phyloP scores from a whole-genome alignment of 2,888 invertebrate genomes.

The Hydropsyche betteni region DNA sequence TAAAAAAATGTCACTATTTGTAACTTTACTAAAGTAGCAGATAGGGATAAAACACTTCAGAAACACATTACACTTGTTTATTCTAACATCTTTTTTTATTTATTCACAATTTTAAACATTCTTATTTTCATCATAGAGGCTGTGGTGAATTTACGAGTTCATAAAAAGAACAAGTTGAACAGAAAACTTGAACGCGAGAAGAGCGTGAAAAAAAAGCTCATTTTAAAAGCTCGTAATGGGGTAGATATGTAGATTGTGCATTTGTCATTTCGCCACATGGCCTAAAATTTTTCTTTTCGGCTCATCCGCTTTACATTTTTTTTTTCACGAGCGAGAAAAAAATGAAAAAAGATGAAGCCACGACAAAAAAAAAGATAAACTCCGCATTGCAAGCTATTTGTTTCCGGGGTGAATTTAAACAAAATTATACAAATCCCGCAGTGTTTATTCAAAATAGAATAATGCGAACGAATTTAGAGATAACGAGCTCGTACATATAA shows the following conservation, averaged over 20 bases:
- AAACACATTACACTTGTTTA: too few relatives aligned
- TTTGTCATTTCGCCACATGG: slow-evolving; percentile 32
- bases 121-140: slow-evolving; percentile 7
- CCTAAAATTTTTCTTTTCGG: slow-evolving; percentile 21
- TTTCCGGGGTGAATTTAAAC: too few relatives aligned
- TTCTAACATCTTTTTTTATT: neutral
- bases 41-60: too few relatives aligned
- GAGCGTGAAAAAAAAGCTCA: slow-evolving; percentile 7
- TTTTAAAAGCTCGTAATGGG: slow-evolving; percentile 31
- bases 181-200: slow-evolving; percentile 6
- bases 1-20: too few relatives aligned
- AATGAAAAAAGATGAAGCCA: neutral
- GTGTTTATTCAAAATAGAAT: too few relatives aligned
- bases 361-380: slow-evolving; percentile 14
- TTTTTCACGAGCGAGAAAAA: neutral
- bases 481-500: too few relatives aligned
- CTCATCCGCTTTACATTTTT: neutral
- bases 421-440: too few relatives aligned
- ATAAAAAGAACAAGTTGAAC: slow-evolving; percentile 17
- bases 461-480: too few relatives aligned
- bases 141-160: slow-evolving; percentile 24
- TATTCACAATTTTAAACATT: neutral
- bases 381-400: too few relatives aligned
- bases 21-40: too few relatives aligned
- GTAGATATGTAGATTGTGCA: slow-evolving; percentile 28